These are phyloP conservation scores for Byasa hedistus DNA, from an alignment of 2,888 invertebrate genomes.

Conservation along the genomic window DNA sequence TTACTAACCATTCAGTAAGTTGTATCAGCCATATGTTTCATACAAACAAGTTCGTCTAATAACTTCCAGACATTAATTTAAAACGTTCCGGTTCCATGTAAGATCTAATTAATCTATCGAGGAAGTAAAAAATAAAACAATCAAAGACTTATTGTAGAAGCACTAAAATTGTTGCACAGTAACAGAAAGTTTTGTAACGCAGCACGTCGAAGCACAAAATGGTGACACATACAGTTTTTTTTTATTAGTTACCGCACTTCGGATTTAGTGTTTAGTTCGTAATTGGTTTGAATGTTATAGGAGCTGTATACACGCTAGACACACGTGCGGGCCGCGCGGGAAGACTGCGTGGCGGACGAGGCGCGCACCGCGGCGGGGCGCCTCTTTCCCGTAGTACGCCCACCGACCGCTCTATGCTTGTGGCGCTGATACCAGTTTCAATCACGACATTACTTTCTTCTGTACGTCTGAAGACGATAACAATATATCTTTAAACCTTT, in stretches of 20 bases:
- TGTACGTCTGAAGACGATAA: conserved; percentile 13
- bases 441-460: conserved; percentile 26
- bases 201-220: conserved; percentile 47
- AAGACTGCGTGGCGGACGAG: conserved; percentile 78
- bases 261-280: conserved; percentile 51
- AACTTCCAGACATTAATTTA: conserved; percentile 65
- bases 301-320: conserved; percentile 58
- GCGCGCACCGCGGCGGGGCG: conserved; percentile 61
- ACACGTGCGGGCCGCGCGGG: conserved; percentile 78
- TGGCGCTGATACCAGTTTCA: conserved; percentile 51
- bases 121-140: conserved; percentile 71
- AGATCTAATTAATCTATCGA: conserved; percentile 69
- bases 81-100: conserved; percentile 68
- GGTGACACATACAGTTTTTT: conserved; percentile 44
- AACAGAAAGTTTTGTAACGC: conserved; percentile 39
- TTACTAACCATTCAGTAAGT: conserved; percentile 70
- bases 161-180: conserved; percentile 61
- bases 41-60: conserved; percentile 53
- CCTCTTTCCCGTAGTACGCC: conserved; percentile 41
- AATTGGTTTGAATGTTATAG: conserved; percentile 39
- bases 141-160: conserved; percentile 65
- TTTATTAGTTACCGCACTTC: conserved; percentile 42
- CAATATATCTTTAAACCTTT: conserved; percentile 3
- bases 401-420: conserved; percentile 49
- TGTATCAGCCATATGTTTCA: conserved; percentile 59